Conservation (phyloP, 2,113 vertebrate species). For the Psilopsiagon aurifrons region DNA sequence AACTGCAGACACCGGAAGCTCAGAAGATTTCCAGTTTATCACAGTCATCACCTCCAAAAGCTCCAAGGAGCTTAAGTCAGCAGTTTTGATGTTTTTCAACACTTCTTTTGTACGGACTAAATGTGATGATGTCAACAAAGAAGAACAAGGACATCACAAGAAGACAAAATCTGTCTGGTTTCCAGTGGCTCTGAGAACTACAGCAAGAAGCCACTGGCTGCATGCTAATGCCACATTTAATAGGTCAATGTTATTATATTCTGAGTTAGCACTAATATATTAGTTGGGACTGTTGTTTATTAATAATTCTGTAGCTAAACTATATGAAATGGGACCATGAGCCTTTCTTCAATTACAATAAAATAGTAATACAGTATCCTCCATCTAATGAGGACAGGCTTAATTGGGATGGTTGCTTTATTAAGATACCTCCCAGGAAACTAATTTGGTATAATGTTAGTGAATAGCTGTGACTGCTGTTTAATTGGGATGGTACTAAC, state of each 20-base stretch:
- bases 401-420: slow-evolving; percentile 75
- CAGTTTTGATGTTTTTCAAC: slow-evolving; percentile 22
- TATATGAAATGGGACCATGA: slow-evolving; percentile 40
- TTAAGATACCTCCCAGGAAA: slow-evolving; percentile 77
- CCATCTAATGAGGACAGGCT: slow-evolving; percentile 72
- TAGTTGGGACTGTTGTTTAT: slow-evolving; percentile 45
- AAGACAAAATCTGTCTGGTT: slow-evolving; percentile 55
- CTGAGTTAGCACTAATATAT: slow-evolving; percentile 67
- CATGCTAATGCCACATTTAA: slow-evolving; percentile 49
- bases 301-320: slow-evolving; percentile 30
- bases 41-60: slow-evolving; percentile 55
- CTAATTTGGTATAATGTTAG: slow-evolving; percentile 71
- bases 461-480: slow-evolving; percentile 74
- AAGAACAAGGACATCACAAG: slow-evolving; percentile 58
- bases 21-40: slow-evolving; percentile 57
- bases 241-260: slow-evolving; percentile 58
- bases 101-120: slow-evolving; percentile 6
- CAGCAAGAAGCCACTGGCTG: slow-evolving; percentile 37
- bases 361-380: slow-evolving; percentile 73
- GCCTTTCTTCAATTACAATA: slow-evolving; percentile 57
- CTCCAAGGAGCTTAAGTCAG: slow-evolving; percentile 60
- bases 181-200: slow-evolving; percentile 18
- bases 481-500: slow-evolving; percentile 71
- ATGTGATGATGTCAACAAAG: slow-evolving; percentile 59
- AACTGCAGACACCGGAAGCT: slow-evolving; percentile 52